Evolutionary conservation across 2,113 vertebrate genomes (phyloP), one percentile per base, ranked within the genome.

Genomic region (Meriones unguiculatus): DNA sequence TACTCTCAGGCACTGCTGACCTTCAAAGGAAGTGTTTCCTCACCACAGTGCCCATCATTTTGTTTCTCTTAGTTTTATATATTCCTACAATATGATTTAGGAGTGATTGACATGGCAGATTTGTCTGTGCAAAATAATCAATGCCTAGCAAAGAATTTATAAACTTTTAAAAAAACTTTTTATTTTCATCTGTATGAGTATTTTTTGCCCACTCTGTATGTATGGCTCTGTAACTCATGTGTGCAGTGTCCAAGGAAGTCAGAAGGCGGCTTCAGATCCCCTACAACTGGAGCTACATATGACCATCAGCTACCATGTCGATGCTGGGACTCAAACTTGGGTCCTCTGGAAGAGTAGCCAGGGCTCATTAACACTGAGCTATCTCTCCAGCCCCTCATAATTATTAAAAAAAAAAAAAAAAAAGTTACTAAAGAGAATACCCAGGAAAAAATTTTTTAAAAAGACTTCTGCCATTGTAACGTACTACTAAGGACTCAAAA

Each of bases 1-100:
- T 11, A 13, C 5, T 50, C 76, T 80, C 73, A 62, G 73, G 35
- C 41, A n/a, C 70, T 50, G 20, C 57, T 41, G 38, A 62, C 20
- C 52, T 84, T 52, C 30, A 57, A 0, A 46, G 8, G 30, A 7
- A 46, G 38, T 20, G 25, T 38, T 28, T 1, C 2, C 8, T 70
- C 65, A 86, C 6, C 2, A 32, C 7, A 17, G 62, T 78, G 9
- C 17, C n/a, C 90, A 46, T 38, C 73, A 77, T 57, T 95, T 85
- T 87, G 22, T 22, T 93, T 80, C 88, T 81, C 75, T 75, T 65
- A 46, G 73, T 76, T 89, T 89, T 89, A 5, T 59, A n/a, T 95
- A 38, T 82, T 89, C 35, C 65, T 10, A 73, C 62, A 82, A 67
- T 41, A 78, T 67, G 82, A 95, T 73, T 93, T 90, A 90, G 69